Base-by-base conservation (phyloP, 2,113 vertebrate species). In the Zosterops lateralis region DNA sequence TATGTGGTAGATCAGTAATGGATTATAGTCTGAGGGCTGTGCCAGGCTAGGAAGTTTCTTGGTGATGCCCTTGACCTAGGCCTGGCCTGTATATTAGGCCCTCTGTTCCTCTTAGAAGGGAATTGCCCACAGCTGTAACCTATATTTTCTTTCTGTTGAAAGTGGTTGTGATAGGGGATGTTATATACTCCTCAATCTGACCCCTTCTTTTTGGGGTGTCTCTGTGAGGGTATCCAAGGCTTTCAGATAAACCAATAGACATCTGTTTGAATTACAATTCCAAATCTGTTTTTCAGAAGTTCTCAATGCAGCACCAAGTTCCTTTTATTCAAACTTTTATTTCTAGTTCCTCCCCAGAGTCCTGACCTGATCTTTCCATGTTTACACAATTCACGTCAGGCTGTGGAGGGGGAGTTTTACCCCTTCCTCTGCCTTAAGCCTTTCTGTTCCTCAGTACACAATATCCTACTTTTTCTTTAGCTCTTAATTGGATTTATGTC, bases 281-380 rank as follows among this genome's bases (percentile, higher is more conserved):
- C 32, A 61, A 42, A 29, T 62, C 25, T 65, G 1, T 5, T 81
- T 84, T 73, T 50, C 17, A 42, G 38, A 10, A 15, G 76, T 73
- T 6, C 7, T 38, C 14, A 17, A 4, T 25, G 11, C 13, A 77
- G 24, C 5, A 26, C 13, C 1, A 58, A 8, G 6, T 45, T 73
- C 9, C 12, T 80, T 73, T 51, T 40, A 38, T 47, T 60, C 16
- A n/a, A 36, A 13, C 4, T 79, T 82, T 90, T 68, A 26, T 14
- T 56, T 32, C 32, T 47, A 9, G 7, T 32, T 82, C 68, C 53
- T 67, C 10, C 10, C 11, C 16, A n/a, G 12, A 9, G 6, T 78
- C 28, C n/a, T 1, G 1, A 56, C 13, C 10, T 1, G 4, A 50
- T 21, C 16, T 51, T 32, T 29, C 18, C 14, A 20, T 28, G 1